These are phyloP conservation scores for Melitaea athalia DNA, from an alignment of 2,888 invertebrate species.

Conservation along the genomic window DNA sequence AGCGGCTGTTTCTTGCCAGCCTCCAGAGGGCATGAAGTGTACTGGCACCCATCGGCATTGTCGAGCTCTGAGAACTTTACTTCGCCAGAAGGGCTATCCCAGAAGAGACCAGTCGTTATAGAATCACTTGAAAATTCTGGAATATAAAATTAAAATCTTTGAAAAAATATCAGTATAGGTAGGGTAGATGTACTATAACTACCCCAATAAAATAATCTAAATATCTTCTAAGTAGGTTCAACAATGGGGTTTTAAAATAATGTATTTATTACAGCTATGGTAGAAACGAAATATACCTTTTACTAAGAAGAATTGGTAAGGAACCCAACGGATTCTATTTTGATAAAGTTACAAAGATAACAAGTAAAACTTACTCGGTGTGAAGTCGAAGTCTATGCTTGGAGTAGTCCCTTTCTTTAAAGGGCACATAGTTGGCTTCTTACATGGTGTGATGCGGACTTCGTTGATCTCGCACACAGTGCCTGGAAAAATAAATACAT, in stretches of 20 bases:
- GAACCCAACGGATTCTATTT: too few relatives aligned
- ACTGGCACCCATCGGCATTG: slow-evolving; percentile 73
- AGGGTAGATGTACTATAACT: too few relatives aligned
- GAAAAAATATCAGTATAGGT: too few relatives aligned
- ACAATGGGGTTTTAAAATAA: too few relatives aligned
- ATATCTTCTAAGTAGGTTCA: too few relatives aligned
- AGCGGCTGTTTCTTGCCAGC: slow-evolving; percentile 71
- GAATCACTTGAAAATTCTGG: slow-evolving; percentile 71
- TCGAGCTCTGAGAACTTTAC: slow-evolving; percentile 72
- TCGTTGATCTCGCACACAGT: slow-evolving; percentile 79
- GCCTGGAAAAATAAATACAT: slow-evolving; percentile 7
- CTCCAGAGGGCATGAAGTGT: slow-evolving; percentile 81
- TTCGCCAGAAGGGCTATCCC: slow-evolving; percentile 68
- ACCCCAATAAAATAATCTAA: too few relatives aligned
- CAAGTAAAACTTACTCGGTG: slow-evolving; percentile 71
- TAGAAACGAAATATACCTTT: too few relatives aligned
- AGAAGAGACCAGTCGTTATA: slow-evolving; percentile 73
- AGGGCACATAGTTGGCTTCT: slow-evolving; percentile 61
- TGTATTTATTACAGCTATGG: too few relatives aligned
- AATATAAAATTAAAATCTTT: slow-evolving; percentile 31
- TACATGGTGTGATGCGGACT: slow-evolving; percentile 84
- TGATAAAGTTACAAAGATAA: too few relatives aligned
- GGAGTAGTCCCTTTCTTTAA: slow-evolving; percentile 78
- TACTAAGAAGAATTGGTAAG: too few relatives aligned
- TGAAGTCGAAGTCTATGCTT: slow-evolving; percentile 83